Evolutionary conservation across 2,888 invertebrate genomes (phyloP).

Genomic region (Mythimna albipuncta): DNA sequence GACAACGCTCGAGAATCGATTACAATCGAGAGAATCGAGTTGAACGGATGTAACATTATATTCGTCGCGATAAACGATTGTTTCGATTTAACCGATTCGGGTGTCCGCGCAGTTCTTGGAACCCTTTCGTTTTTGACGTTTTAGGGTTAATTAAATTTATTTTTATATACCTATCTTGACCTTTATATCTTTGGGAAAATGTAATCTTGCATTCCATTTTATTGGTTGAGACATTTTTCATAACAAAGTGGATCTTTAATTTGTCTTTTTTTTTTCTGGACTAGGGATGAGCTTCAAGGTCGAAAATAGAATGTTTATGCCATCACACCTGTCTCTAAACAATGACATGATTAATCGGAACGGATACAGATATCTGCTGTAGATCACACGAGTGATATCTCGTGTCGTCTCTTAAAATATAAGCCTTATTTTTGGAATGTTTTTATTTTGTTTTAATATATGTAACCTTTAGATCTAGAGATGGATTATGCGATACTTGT

Average conservation of each 20-base stretch:
- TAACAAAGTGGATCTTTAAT: constrained; percentile 27
- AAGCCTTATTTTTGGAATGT: background rate
- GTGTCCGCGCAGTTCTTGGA: constrained; percentile 59
- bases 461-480: too few relatives aligned
- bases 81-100: constrained; percentile 70
- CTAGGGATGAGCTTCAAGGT: constrained; percentile 5
- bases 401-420: background rate
- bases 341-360: constrained; percentile 7
- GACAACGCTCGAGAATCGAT: constrained; percentile 72
- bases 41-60: constrained; percentile 73
- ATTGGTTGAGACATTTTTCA: constrained; percentile 59
- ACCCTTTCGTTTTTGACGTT: constrained; percentile 66
- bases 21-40: constrained; percentile 68
- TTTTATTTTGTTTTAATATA: too few relatives aligned
- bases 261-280: constrained; percentile 21
- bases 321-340: constrained; percentile 4
- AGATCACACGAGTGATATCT: background rate
- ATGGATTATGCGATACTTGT: too few relatives aligned
- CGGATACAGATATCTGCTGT: background rate
- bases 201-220: constrained; percentile 55
- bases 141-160: constrained; percentile 69
- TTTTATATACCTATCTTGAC: constrained; percentile 62
- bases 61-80: constrained; percentile 72
- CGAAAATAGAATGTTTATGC: background rate
- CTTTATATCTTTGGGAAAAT: constrained; percentile 63